Evolutionary conservation across 2,797 vertebrate species (phyloP).

Genomic region (Pseudomugil gertrudae): DNA sequence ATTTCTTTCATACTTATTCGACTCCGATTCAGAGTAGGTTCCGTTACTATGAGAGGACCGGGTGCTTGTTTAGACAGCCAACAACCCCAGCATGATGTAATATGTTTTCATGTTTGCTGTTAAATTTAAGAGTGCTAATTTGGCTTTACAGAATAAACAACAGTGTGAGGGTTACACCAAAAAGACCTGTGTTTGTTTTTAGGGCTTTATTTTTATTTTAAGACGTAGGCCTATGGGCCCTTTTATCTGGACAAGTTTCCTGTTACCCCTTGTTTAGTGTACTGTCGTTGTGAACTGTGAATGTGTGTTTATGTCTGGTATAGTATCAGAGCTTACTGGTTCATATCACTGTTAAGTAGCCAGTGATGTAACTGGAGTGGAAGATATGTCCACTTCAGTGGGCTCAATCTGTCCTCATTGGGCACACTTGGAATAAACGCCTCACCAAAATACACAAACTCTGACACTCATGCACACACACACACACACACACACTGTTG

Average conservation of each 20-base stretch:
- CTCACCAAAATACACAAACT: constrained; percentile 31
- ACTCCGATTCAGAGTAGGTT: constrained; percentile 4
- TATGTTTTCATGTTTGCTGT: neutral
- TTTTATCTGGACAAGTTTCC: constrained; percentile 15
- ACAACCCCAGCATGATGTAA: neutral
- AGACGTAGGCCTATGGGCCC: neutral
- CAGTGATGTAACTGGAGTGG: constrained; percentile 67
- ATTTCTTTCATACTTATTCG: constrained; percentile 8
- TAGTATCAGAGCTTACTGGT: constrained; percentile 64
- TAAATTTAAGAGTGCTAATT: neutral
- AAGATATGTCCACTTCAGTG: constrained; percentile 59
- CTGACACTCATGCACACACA: constrained; percentile 31
- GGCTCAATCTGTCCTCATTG: constrained; percentile 72
- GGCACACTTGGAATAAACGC: constrained; percentile 32
- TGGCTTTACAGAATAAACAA: neutral
- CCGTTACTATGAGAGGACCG: neutral
- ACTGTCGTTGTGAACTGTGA: constrained; percentile 34
- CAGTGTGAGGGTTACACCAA: neutral
- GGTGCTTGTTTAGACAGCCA: neutral
- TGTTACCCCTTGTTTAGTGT: constrained; percentile 27
- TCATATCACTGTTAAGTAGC: constrained; percentile 73
- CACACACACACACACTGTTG: constrained; percentile 10
- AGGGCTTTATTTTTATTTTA: neutral
- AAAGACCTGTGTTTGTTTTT: neutral
- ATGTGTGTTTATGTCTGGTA: constrained; percentile 47